These are phyloP conservation scores for Bradynema listronoti DNA, from an alignment of 1,140 invertebrate species.

Conservation along the genomic window DNA sequence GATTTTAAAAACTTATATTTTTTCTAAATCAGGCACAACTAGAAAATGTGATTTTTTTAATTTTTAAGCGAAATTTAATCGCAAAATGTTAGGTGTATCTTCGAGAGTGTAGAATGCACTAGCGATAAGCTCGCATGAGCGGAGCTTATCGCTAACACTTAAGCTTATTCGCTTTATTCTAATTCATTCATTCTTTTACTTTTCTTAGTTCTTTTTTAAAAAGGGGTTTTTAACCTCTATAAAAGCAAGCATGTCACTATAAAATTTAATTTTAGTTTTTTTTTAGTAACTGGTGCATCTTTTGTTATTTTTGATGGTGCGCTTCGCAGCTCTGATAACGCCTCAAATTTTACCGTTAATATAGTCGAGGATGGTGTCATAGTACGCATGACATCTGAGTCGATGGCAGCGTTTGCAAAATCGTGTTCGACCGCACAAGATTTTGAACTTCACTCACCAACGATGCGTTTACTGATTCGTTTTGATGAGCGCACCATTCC, in stretches of 20 bases:
- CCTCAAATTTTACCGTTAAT: slow-evolving; percentile 23
- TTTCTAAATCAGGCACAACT: slow-evolving; percentile 3
- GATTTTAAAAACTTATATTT: slow-evolving; percentile 17
- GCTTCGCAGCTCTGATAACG: too few species aligned
- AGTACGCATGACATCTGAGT: slow-evolving; percentile 20
- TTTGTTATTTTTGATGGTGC: slow-evolving; percentile 30
- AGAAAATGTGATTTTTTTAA: slow-evolving; percentile 7
- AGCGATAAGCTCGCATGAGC: too few species aligned
- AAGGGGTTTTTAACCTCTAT: not conserved
- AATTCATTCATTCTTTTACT: not conserved
- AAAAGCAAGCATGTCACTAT: not conserved
- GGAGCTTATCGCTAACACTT: too few species aligned
- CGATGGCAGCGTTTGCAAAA: too few species aligned
- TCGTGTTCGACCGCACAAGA: too few species aligned
- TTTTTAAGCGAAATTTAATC: too few species aligned
- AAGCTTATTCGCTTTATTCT: too few species aligned
- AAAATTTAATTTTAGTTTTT: slow-evolving; percentile 1
- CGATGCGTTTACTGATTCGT: too few species aligned
- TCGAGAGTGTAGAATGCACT: too few species aligned
- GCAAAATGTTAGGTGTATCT: too few species aligned
- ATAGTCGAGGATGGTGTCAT: slow-evolving; percentile 34
- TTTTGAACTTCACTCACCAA: too few species aligned
- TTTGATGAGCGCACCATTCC: too few species aligned
- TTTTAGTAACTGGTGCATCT: slow-evolving; percentile 31
- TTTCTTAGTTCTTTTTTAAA: not conserved